Base-by-base conservation (phyloP, 2,797 vertebrate species). In the Mus spretus region DNA sequence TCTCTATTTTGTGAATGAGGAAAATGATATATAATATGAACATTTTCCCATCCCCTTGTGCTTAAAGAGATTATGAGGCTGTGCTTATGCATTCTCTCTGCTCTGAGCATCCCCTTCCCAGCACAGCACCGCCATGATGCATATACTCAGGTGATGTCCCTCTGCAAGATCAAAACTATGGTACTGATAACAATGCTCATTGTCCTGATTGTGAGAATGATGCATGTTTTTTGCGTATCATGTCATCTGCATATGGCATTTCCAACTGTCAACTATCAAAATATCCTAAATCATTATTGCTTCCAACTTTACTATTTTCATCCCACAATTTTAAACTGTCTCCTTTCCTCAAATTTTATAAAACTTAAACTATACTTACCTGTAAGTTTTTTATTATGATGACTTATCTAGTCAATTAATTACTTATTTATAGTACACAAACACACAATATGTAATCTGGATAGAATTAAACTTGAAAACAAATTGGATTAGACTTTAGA, bases 401-500 rank as follows among this genome's bases (percentile, higher is more conserved):
- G 37, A 79, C 70, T 67, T 82, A 82, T 82, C 93, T 70, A 79
- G 92, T 90, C 10, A 61, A 34, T 85, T 53, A 31, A 70, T n/a
- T 31, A 61, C 70, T 93, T 83, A 44, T 59, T 94, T 86, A 59
- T 77, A 26, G 37, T n/a, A 72, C 19, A 86, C 34, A 20, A 53
- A 24, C 88, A 82, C 28, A 61, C 92, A 81, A 75, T 47, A 88
- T 40, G 70, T 40, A 85, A 90, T 44, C 20, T 4, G 10, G 37
- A 75, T 59, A 90, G 26, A 34, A 2, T 61, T 89, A 92, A 88
- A 96, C 13, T 82, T 88, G 40, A 82, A 84, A 93, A 84, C 53
- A 55, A 67, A 50, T 26, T 72, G 2, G 4, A 28, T 11, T 80
- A 53, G 67, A 15, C 1, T 79, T 26, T 15, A 94, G 63, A 53